Conservation (phyloP, 2,113 vertebrate genomes). For the Corynorhinus townsendii region DNA sequence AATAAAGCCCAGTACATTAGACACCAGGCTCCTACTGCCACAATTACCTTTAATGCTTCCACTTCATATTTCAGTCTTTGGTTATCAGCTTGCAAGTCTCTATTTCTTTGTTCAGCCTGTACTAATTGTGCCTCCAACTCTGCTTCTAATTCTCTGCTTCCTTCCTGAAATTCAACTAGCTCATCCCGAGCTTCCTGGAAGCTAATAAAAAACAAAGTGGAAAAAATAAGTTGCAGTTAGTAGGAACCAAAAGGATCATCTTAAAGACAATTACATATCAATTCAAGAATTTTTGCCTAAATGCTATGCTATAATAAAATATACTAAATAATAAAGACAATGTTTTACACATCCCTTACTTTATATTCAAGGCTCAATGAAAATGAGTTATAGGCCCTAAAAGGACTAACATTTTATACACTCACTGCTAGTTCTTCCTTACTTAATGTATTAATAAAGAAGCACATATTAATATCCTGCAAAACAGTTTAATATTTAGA, state of each 20-base stretch:
- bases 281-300: not conserved
- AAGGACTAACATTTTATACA: not conserved
- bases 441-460: not conserved
- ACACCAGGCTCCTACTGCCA: not conserved
- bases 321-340: not conserved
- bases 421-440: not conserved
- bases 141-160: conserved; percentile 96
- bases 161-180: conserved; percentile 98
- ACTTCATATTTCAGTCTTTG: conserved; percentile 95
- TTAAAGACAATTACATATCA: not conserved
- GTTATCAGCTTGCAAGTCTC: conserved; percentile 95
- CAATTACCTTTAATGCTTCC: conserved; percentile 90
- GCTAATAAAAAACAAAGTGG: conserved; percentile 75
- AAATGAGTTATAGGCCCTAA: conserved; percentile 5
- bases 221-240: not conserved
- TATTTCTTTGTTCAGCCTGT: conserved; percentile 94
- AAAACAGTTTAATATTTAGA: conserved; percentile 6
- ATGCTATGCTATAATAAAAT: not conserved
- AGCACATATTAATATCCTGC: not conserved
- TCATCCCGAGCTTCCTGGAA: conserved; percentile 96
- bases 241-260: not conserved
- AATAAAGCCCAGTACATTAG: not conserved
- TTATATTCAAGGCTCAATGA: not conserved
- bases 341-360: not conserved
- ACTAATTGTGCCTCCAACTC: conserved; percentile 96